Evolutionary conservation across 1,140 invertebrate species (phyloP), one percentile per base, ranked within the genome.

Genomic region (Drosophila teissieri): DNA sequence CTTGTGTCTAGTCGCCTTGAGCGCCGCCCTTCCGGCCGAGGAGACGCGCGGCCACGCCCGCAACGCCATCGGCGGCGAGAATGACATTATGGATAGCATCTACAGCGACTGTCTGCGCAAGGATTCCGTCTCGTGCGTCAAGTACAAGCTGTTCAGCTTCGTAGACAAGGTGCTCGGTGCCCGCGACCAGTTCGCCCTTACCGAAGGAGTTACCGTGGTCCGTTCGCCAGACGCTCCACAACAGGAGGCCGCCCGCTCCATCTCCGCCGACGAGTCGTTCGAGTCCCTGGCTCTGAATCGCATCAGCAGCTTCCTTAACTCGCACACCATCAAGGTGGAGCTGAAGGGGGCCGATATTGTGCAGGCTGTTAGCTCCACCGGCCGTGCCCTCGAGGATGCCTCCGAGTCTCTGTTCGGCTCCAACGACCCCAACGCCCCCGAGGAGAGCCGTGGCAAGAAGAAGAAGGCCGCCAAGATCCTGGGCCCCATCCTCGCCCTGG

Each of bases 301-400:
- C 55, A 92, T 96, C 40, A 94, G 95, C 73, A 94, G 94, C 49
- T 97, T 96, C 92, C 92, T 97, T 36, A 95, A 95, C 81, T 95
- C 95, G 0, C 96, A 97, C 92, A 95, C 96, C 19, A 93, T 97
- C 53, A 96, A 96, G 88, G 94, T 97, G n/a, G 96, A 97, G 92
- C 93, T 97, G 46, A 96, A 96, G 92, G 96, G 96, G 24, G 94
- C 94, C 55, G 96, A 97, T 81, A 95, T 97, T n/a, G 93, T 97
- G 3, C 95, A 95, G 60, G 95, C 96, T 2, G 95, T 97, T 27
- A 94, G 95, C 52, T 95, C 95, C 31, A 95, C 95, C n/a, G 96
- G 96, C 10, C 94, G 96, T 42, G 96, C 96, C 46, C 93, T 97
- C 24, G 95, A 95, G 78, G 96, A 96, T 78, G 94, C 94, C 46